These are phyloP conservation scores for Diabrotica undecimpunctata DNA, from an alignment of 1,140 invertebrate species.

Conservation along the genomic window DNA sequence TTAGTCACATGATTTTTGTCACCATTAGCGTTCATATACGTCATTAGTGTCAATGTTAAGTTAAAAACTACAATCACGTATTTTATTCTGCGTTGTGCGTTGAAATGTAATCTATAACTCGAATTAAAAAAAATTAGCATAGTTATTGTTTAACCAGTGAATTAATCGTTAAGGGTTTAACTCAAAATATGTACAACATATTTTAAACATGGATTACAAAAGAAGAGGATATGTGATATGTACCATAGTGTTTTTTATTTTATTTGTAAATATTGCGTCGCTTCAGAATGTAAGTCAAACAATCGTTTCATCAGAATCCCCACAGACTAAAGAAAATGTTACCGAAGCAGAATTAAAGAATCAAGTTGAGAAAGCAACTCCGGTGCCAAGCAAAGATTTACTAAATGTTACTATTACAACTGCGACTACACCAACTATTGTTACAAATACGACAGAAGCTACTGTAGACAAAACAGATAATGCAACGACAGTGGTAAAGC, in stretches of 20 bases:
- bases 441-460: not conserved
- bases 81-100: too few relatives aligned
- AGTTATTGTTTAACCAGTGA: too few relatives aligned
- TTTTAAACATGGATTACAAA: not conserved
- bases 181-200: not conserved
- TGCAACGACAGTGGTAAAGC: slow-evolving; percentile 4
- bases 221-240: slow-evolving; percentile 4
- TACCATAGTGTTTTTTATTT: slow-evolving; percentile 27
- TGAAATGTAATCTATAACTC: too few relatives aligned
- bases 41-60: too few relatives aligned
- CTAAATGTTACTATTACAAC: slow-evolving; percentile 3
- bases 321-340: not conserved
- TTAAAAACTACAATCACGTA: too few relatives aligned
- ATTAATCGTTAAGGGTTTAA: not conserved
- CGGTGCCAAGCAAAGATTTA: not conserved
- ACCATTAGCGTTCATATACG: too few relatives aligned
- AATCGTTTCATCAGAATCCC: not conserved
- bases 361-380: not conserved
- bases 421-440: not conserved
- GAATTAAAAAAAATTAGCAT: too few relatives aligned
- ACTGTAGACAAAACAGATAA: not conserved
- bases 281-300: slow-evolving; percentile 18
- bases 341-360: not conserved
- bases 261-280: slow-evolving; percentile 33
- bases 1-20: too few relatives aligned